These are phyloP conservation scores for Allacma fusca DNA, from an alignment of 2,888 invertebrate species.

Conservation along the genomic window DNA sequence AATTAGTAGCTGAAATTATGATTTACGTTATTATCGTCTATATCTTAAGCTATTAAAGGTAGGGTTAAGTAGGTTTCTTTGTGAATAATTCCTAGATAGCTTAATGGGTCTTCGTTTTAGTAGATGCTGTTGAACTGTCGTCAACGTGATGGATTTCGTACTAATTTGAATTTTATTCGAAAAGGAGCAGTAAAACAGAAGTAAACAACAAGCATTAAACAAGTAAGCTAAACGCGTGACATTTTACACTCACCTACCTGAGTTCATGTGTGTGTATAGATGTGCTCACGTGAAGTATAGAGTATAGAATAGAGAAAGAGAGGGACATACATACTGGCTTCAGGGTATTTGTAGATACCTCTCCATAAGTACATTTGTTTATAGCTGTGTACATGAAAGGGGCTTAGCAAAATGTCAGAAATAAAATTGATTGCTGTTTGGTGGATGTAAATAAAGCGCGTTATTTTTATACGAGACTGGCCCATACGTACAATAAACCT, in stretches of 20 bases:
- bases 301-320: not conserved
- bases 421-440: slow-evolving; percentile 8
- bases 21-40: too few species aligned
- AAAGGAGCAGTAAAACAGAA: too few species aligned
- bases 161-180: too few species aligned
- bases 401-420: not conserved
- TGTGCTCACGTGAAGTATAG: not conserved
- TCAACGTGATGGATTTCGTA: too few species aligned
- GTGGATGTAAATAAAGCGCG: too few species aligned
- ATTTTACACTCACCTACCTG: not conserved
- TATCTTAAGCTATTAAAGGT: not conserved
- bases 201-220: too few species aligned
- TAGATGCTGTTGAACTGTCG: too few species aligned
- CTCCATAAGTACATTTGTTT: not conserved
- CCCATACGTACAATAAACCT: not conserved
- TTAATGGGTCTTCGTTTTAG: not conserved
- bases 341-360: not conserved
- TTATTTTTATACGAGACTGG: too few species aligned
- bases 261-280: not conserved
- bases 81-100: not conserved
- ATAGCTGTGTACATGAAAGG: not conserved
- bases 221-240: not conserved
- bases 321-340: too few species aligned
- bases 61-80: not conserved
- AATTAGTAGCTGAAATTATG: too few species aligned